Evolutionary conservation across 2,888 invertebrate genomes (phyloP), one percentile per base, ranked within the genome.

Genomic region (Cosmia pyralina): DNA sequence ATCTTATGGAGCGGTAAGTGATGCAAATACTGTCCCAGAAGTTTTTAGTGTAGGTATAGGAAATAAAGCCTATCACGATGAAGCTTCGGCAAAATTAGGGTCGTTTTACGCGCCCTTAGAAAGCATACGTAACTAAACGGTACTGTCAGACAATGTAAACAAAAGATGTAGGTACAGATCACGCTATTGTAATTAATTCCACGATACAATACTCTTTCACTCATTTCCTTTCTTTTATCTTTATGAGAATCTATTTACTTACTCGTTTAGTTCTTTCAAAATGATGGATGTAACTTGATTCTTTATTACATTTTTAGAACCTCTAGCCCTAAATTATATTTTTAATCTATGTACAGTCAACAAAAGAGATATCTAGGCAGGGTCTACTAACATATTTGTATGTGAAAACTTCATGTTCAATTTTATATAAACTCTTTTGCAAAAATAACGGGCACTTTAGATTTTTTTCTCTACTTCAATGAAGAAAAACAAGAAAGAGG

Each of bases 171-270:
- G 34, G 68, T 68, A 81, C 41, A 52, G 60, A 65, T 69, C 82
- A 79, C 76, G 82, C 64, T 66, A 74, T 69, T 50, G 65, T 70
- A 77, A 83, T 83, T 84, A 81, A 70, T 77, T 74, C 50, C 69
- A 68, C 52, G 60, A 68, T 68, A 82, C 59, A 75, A 71, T 60
- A 59, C 70, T 59, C 60, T 57, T 58, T 69, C 41, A 75, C 81
- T 77, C 46, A 50, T 62, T 77, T 66, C 41, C 65, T 66, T 63
- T 48, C 50, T 62, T 77, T 67, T 84, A 72, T 84, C 77, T 72
- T 66, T 69, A 63, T 13, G 46, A 22, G 59, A 66, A 79, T 76
- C 53, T 72, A 57, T 67, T 70, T 50, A 67, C 17, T 70, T 50
- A 67, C 17, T 62, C n/a, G 46, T 69, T 70, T 59, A 59, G 22